Evolutionary conservation across 35 echinoderm and acorn worm genomes (phyloP).

Genomic region (Anneissia japonica): DNA sequence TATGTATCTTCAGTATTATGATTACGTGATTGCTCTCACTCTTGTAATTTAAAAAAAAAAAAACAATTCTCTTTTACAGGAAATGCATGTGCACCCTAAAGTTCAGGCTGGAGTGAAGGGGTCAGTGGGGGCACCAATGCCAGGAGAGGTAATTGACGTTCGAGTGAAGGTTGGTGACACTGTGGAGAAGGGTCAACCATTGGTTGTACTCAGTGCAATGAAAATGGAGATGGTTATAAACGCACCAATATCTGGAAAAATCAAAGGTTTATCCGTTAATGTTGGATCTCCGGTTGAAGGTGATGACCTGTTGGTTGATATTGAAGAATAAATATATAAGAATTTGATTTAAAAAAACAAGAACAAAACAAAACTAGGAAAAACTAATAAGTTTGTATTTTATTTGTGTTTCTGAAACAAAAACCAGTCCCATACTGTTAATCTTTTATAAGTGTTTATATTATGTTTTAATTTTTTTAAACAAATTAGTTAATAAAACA

Average conservation of each 20-base stretch:
- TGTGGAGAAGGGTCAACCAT: slow-evolving; percentile 74
- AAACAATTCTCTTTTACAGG: slow-evolving; percentile 45
- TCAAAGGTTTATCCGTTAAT: slow-evolving; percentile 63
- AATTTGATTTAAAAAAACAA: neutral
- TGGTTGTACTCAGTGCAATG: slow-evolving; percentile 93
- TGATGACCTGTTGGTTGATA: slow-evolving; percentile 74
- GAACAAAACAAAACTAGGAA: too few species aligned
- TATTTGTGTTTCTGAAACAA: too few species aligned
- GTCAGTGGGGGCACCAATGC: slow-evolving; percentile 91
- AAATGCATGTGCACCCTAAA: slow-evolving; percentile 90
- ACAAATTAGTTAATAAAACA: too few species aligned
- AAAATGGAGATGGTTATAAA: slow-evolving; percentile 99
- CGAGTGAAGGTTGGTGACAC: slow-evolving; percentile 61
- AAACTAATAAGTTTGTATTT: too few species aligned
- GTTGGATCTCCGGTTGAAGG: slow-evolving; percentile 75
- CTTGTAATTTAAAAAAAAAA: too few species aligned
- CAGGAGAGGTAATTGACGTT: slow-evolving; percentile 83
- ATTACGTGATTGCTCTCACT: too few species aligned
- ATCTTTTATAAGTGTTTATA: too few species aligned
- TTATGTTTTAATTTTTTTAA: too few species aligned
- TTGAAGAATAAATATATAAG: slow-evolving; percentile 26
- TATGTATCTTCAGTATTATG: too few species aligned
- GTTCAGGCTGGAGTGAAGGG: slow-evolving; percentile 75
- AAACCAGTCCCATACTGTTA: too few species aligned
- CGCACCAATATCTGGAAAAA: slow-evolving; percentile 69